phyloP scores from a whole-genome alignment of 2,113 vertebrate species.

The Ginglymostoma cirratum region DNA sequence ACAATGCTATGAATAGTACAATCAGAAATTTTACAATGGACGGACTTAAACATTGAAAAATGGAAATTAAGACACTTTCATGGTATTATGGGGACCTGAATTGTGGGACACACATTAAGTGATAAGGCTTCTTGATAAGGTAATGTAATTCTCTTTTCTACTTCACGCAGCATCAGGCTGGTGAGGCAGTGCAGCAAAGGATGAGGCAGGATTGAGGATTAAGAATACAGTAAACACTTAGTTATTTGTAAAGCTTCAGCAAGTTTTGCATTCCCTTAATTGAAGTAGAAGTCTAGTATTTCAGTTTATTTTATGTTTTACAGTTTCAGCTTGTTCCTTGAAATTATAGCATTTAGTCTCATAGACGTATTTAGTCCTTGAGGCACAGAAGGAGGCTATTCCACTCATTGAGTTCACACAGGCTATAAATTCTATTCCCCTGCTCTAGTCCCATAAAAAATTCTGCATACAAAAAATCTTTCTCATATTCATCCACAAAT shows the following conservation, averaged over 20 bases:
- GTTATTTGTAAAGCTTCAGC: not conserved
- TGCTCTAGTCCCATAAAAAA: not conserved
- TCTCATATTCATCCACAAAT: not conserved
- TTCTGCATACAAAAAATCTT: not conserved
- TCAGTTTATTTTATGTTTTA: not conserved
- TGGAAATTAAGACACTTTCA: not conserved
- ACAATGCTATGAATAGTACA: not conserved
- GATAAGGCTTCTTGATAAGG: not conserved
- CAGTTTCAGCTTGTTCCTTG: not conserved
- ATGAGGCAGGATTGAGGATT: not conserved
- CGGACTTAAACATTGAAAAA: not conserved
- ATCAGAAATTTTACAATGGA: not conserved
- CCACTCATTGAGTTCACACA: not conserved
- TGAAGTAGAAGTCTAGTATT: not conserved
- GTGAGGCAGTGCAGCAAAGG: not conserved
- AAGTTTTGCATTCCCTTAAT: not conserved
- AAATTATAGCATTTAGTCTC: not conserved
- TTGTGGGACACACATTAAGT: not conserved
- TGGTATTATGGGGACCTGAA: not conserved
- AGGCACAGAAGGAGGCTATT: not conserved
- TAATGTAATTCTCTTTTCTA: not conserved
- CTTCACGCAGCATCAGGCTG: not conserved
- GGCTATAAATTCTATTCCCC: not conserved
- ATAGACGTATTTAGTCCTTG: not conserved
- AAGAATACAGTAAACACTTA: not conserved